Conservation (phyloP, 2,797 vertebrate species). For the Syngnathus rostellatus region DNA sequence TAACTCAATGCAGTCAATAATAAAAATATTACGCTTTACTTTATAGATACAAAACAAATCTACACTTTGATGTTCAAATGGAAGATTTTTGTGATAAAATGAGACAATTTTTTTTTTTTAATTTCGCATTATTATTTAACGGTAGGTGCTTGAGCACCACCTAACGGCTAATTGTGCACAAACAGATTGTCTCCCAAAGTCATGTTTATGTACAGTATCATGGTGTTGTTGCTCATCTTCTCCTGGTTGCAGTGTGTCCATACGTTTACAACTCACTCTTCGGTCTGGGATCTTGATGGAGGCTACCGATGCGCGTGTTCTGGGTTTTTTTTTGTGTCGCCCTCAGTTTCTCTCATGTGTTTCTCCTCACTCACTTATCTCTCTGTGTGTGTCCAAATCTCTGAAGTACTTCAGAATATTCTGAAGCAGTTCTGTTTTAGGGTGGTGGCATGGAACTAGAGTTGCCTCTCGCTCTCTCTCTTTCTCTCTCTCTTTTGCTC, state of each 20-base stretch:
- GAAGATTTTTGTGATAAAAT: no score
- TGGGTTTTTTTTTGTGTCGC: slow-evolving; percentile 49
- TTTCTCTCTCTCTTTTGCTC: slow-evolving; percentile 81
- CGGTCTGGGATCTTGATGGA: slow-evolving; percentile 52
- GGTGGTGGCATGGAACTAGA: slow-evolving; percentile 99
- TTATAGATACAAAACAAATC: no score
- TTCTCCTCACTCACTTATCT: slow-evolving; percentile 75
- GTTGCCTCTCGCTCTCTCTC: slow-evolving; percentile 94
- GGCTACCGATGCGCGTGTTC: slow-evolving; percentile 69
- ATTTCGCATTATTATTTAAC: no score
- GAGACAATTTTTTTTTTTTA: no score
- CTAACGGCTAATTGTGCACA: background rate
- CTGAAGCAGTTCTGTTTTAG: slow-evolving; percentile 99
- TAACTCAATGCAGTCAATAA: no score
- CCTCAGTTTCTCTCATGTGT: slow-evolving; percentile 26
- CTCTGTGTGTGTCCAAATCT: slow-evolving; percentile 47
- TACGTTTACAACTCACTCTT: slow-evolving; percentile 43
- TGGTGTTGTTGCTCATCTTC: slow-evolving; percentile 36
- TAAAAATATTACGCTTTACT: no score
- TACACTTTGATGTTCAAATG: no score
- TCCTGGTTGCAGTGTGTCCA: slow-evolving; percentile 47
- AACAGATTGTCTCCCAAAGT: slow-evolving; percentile 12
- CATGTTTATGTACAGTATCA: background rate
- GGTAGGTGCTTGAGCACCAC: no score
- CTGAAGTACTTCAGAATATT: slow-evolving; percentile 97